Evolutionary conservation across 2,113 vertebrate species (phyloP), one percentile per base, ranked within the genome.

Genomic region (Gobius niger): DNA sequence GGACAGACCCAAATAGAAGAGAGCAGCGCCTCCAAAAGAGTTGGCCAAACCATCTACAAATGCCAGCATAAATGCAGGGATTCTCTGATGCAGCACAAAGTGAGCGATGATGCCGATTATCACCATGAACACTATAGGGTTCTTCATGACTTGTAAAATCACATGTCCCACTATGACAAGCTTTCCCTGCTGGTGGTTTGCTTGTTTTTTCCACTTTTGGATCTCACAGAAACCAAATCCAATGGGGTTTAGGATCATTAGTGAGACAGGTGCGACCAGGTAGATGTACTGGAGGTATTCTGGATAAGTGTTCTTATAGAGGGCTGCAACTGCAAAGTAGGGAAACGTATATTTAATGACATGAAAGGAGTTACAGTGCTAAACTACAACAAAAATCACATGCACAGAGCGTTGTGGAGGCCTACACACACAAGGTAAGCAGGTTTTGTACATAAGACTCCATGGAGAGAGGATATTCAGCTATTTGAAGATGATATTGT

Each of bases 271-370:
- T 52, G 97, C 98, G 70, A 98, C 96, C 91, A 98, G 90, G 87
- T 99, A 98, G 89, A 99, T 98, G 82, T 98, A 99, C 91, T 98
- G 96, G 34, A 98, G 94, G 89, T 99, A 99, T 67, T 98, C 95
- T 52, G 98, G 97, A 62, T 98, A 92, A 47, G 95, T 97, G 72
- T 90, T 94, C 84, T 94, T 88, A 91, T 99, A 99, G 40, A 99
- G 91, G 87, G 98, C 96, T 90, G 98, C 95, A 88, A 97, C 97
- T 99, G 93, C 44, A 89, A 92, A 86, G 82, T 40, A 40, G 68
- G 4, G 65, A 78, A 15, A 78, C 87, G 52, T 44, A 44, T 85
- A 77, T 86, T 16, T 0, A n/a, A 19, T 8, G 7, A 15, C 2
- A 44, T 10, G 24, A 34, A 3, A 34, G 24, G 3, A 34, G 24